Conservation (phyloP, 2,113 vertebrate genomes). For the Arothron firmamentum region DNA sequence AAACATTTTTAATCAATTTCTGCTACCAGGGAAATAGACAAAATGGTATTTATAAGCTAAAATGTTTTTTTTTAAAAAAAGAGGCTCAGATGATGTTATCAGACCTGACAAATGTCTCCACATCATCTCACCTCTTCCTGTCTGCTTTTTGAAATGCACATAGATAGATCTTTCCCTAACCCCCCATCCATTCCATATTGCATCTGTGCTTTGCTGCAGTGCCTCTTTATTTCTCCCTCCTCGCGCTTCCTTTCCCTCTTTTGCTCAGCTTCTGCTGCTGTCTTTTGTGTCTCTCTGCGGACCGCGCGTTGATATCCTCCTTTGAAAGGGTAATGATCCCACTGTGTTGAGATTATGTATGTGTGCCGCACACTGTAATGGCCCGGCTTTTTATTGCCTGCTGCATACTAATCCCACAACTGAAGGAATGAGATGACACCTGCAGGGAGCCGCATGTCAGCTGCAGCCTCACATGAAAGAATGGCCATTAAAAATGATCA, state of each 20-base stretch:
- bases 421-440: constrained; percentile 79
- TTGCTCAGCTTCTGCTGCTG: constrained; percentile 41
- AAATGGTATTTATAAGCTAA: no score
- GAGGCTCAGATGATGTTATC: no score
- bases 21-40: no score
- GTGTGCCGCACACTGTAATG: constrained; percentile 72
- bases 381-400: constrained; percentile 75
- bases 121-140: constrained; percentile 23
- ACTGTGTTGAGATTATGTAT: constrained; percentile 76
- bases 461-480: constrained; percentile 75
- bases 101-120: not conserved
- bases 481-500: constrained; percentile 80
- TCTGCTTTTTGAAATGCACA: constrained; percentile 53
- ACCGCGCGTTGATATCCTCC: constrained; percentile 69
- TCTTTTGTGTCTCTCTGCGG: constrained; percentile 63
- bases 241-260: constrained; percentile 51
- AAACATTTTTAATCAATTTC: no score
- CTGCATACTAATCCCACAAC: constrained; percentile 78
- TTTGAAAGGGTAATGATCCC: constrained; percentile 80
- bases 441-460: constrained; percentile 73
- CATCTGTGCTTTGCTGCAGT: constrained; percentile 28
- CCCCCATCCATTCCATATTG: constrained; percentile 24
- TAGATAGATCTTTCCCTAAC: constrained; percentile 47
- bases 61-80: no score
- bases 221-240: constrained; percentile 43